Base-by-base conservation (phyloP, 2,113 vertebrate genomes). In the Egretta garzetta region DNA sequence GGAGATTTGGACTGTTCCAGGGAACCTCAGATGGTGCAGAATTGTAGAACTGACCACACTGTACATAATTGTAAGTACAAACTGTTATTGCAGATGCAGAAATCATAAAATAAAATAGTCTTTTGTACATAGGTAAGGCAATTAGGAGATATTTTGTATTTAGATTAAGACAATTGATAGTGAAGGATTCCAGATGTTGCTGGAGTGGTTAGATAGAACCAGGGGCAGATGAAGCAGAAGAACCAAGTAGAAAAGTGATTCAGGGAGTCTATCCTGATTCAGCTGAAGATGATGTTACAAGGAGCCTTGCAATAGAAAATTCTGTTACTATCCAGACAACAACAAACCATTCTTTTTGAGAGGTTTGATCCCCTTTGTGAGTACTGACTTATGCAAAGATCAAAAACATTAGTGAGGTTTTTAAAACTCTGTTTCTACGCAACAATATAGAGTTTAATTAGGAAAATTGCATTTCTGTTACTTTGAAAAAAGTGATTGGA, bases 331-430 rank as follows among this genome's bases (percentile, higher is more conserved):
- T 18, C 13, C 35, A 68, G 30, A 21, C 4, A 68, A 6, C 7
- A 95, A 72, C 4, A 1, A 56, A 39, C 8, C 7, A 43, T 33
- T 52, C 10, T 59, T 75, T 60, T 23, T 35, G 24, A 71, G 28
- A 75, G 2, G 26, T 86, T 72, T 75, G 6, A 49, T 62, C 16
- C 14, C 24, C 19, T 55, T 2, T 24, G 16, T 71, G 12, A 87
- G 6, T 8, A 35, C 2, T 71, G 18, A 28, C 8, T 56, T 39
- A 47, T 35, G 15, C 12, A 76, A 68, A 45, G 26, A 24, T 47
- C 1, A 3, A 3, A 17, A 64, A 73, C 55, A 28, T 8, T 7
- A 19, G 21, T 67, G 4, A 1, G 9, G 1, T 9, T 85, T 33
- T 90, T 49, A 60, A n/a, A 4, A 49, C 5, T 60, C 32, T 60